Evolutionary conservation across 2,797 vertebrate genomes (phyloP).

Genomic region (Arremon aurantiirostris): DNA sequence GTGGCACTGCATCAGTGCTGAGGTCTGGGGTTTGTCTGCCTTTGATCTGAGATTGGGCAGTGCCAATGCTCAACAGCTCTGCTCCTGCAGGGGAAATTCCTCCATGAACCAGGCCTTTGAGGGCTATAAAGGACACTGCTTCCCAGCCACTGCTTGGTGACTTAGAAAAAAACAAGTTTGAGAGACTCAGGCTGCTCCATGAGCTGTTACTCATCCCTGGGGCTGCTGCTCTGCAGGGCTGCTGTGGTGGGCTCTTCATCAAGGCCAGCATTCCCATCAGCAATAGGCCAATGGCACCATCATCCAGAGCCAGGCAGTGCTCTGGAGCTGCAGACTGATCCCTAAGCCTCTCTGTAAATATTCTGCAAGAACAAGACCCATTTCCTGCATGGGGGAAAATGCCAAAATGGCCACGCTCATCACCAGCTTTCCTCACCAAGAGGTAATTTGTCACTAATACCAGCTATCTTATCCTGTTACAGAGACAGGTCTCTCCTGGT

Average conservation of each 20-base stretch:
- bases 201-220: background rate
- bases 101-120: background rate
- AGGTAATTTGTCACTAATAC: background rate
- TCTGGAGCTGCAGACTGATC: background rate
- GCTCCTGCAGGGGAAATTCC: background rate
- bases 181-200: background rate
- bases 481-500: background rate
- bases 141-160: background rate
- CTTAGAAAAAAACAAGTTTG: background rate
- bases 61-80: background rate
- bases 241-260: accelerated
- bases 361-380: background rate
- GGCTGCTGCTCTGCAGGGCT: background rate
- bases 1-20: background rate
- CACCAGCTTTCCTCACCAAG: background rate
- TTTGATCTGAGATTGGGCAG: background rate
- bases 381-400: background rate
- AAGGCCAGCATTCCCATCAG: background rate
- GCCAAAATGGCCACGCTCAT: background rate
- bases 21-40: background rate
- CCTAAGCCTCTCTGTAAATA: background rate
- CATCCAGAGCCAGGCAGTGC: background rate
- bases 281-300: background rate
- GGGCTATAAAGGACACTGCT: background rate
- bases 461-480: background rate